A percentile compares a stretch with the other conserved stretches of the same genome.
These are phyloP conservation scores for Bubo bubo DNA, from an alignment of 2,113 vertebrate genomes.

Conservation along the genomic window DNA sequence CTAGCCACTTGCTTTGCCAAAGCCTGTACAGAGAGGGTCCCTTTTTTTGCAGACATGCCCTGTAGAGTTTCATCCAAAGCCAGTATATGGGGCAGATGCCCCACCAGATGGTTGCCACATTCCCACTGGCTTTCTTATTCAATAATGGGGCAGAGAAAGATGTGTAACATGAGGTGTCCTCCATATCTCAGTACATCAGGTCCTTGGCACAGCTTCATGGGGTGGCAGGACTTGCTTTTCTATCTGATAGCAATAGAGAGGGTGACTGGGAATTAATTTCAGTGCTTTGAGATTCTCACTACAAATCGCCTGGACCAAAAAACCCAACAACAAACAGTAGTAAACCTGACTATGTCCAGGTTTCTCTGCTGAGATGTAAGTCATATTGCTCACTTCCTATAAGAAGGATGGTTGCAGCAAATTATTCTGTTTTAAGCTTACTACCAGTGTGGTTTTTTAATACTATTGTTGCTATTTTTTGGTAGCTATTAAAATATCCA, in stretches of 20 bases:
- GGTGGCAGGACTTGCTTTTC: conserved; percentile 9
- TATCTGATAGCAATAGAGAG: background rate
- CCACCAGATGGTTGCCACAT: background rate
- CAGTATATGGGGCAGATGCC: background rate
- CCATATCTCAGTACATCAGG: background rate
- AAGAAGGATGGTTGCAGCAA: background rate
- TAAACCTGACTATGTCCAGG: background rate
- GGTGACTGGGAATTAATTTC: conserved; percentile 23
- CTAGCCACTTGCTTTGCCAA: background rate
- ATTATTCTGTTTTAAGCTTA: background rate
- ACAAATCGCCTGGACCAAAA: background rate
- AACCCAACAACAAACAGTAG: background rate
- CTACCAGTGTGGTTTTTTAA: background rate
- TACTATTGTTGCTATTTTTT: background rate
- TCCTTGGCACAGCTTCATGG: background rate
- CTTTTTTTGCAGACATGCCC: background rate
- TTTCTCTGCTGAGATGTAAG: background rate
- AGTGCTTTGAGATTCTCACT: background rate
- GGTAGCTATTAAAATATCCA: conserved; percentile 23
- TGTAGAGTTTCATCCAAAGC: background rate
- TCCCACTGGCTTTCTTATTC: background rate
- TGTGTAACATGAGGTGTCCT: background rate
- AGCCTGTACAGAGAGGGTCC: background rate
- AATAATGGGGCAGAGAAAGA: background rate
- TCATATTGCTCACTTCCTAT: background rate